These are phyloP conservation scores for Dipodomys stephensi DNA, from an alignment of 2,113 vertebrate species.

Conservation along the genomic window DNA sequence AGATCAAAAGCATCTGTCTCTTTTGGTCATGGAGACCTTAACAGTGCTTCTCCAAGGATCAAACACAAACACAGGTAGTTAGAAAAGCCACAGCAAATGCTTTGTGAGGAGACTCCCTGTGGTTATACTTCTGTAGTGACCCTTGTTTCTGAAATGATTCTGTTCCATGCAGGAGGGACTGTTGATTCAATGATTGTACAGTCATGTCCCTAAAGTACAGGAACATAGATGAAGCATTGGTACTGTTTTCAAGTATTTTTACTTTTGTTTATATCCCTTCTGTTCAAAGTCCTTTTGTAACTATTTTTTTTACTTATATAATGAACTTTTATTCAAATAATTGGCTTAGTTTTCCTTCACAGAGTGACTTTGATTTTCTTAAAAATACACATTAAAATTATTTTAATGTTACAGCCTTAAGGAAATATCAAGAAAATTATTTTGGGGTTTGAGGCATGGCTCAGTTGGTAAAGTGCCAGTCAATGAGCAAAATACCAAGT, in stretches of 20 bases:
- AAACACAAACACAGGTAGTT: constrained; percentile 95
- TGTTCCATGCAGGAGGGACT: background rate
- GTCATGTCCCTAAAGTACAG: background rate
- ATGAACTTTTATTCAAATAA: background rate
- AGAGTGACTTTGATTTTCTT: background rate
- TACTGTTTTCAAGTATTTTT: background rate
- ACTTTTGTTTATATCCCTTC: background rate
- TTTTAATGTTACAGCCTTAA: background rate
- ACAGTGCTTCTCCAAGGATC: constrained; percentile 97
- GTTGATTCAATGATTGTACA: background rate
- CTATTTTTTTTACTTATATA: background rate
- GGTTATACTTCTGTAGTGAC: background rate
- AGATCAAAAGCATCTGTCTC: constrained; percentile 96
- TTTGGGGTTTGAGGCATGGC: background rate
- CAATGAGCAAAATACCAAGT: no score
- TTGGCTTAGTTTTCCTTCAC: constrained; percentile 41
- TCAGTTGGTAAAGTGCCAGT: background rate
- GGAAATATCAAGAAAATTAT: background rate
- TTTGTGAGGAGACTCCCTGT: background rate
- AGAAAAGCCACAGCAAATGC: background rate
- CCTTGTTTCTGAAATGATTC: background rate
- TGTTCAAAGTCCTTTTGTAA: background rate
- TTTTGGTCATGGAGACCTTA: constrained; percentile 96
- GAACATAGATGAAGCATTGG: background rate
- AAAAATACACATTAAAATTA: constrained; percentile 24